Evolutionary conservation across 2,888 invertebrate species (phyloP).

Genomic region (Frankliniella fusca): DNA sequence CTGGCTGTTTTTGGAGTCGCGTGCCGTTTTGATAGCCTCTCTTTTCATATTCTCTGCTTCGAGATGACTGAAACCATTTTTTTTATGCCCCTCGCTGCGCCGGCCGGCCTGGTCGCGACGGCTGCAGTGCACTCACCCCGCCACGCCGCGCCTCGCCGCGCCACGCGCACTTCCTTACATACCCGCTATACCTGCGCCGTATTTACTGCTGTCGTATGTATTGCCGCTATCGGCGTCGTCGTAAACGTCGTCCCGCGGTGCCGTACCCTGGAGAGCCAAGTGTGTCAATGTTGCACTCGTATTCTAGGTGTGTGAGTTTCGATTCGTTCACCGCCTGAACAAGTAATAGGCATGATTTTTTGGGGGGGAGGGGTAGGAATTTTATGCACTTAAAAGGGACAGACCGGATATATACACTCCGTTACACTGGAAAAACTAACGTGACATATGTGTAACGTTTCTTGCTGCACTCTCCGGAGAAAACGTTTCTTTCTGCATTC

Average conservation of each 20-base stretch:
- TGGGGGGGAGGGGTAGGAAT: too few relatives aligned
- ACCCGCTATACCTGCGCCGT: neutral
- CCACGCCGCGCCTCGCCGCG: neutral
- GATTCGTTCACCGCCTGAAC: too few relatives aligned
- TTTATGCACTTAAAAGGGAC: too few relatives aligned
- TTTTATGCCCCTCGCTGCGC: neutral
- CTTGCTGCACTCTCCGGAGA: too few relatives aligned
- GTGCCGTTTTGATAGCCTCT: constrained; percentile 22
- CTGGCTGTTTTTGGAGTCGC: neutral
- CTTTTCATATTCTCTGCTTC: constrained; percentile 22
- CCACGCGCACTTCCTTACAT: neutral
- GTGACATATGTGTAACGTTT: too few relatives aligned
- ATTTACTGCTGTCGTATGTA: constrained; percentile 17
- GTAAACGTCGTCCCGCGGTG: neutral
- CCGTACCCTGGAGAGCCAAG: too few relatives aligned
- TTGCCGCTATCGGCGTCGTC: neutral
- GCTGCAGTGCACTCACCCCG: neutral
- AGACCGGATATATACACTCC: too few relatives aligned
- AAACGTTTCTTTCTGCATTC: too few relatives aligned
- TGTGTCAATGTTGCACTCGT: too few relatives aligned
- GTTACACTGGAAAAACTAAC: too few relatives aligned
- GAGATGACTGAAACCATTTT: neutral
- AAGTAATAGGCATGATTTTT: too few relatives aligned
- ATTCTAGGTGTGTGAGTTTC: too few relatives aligned
- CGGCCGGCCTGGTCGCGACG: neutral